Conservation (phyloP, 1,140 invertebrate species). For the Diachasmimorpha longicaudata region DNA sequence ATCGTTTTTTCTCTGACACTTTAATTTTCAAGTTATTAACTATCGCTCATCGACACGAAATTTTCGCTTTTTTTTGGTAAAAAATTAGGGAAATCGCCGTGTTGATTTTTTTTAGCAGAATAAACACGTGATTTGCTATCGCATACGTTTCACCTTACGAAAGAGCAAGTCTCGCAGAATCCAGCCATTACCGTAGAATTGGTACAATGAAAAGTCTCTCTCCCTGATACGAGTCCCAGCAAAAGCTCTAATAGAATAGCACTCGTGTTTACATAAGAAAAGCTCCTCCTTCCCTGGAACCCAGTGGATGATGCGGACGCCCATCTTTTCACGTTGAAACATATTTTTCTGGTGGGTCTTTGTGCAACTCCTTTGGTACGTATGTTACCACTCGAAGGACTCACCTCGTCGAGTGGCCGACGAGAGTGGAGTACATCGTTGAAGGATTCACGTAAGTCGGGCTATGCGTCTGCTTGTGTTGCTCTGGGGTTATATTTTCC, state of each 20-base stretch:
- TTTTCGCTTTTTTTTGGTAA: no score
- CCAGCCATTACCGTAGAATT: not conserved
- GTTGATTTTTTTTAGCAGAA: no score
- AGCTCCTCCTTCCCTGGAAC: not conserved
- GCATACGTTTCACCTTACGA: no score
- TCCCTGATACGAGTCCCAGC: not conserved
- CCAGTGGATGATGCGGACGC: not conserved
- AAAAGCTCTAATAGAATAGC: not conserved
- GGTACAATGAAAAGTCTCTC: not conserved
- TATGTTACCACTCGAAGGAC: conserved; percentile 6
- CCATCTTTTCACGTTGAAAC: not conserved
- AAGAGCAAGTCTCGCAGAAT: no score
- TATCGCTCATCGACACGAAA: no score
- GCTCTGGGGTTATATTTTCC: not conserved
- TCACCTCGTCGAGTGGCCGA: not conserved
- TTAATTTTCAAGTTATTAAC: no score
- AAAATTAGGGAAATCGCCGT: no score
- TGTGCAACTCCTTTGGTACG: not conserved
- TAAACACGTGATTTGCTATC: no score
- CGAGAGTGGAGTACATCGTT: not conserved
- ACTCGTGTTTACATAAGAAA: not conserved
- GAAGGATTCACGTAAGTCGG: not conserved
- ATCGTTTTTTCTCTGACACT: no score
- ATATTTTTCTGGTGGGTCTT: not conserved
- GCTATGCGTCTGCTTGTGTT: not conserved